Base-by-base conservation (phyloP, 2,113 vertebrate species). In the Ptyas mucosa region DNA sequence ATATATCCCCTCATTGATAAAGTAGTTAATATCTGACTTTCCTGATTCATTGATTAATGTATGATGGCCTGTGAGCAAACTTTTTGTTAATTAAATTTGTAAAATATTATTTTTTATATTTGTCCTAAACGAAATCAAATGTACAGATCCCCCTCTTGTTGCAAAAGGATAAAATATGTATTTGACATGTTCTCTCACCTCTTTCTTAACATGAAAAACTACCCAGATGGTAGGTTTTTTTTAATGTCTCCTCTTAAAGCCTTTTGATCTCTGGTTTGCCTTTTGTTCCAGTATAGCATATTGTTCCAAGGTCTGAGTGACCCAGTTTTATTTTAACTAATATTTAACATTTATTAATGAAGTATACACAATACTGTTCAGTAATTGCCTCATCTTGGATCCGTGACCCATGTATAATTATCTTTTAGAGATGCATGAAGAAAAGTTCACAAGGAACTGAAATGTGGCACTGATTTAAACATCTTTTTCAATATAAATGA, bases 301-400 rank as follows among this genome's bases (percentile, higher is more conserved):
- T 95, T 49, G 61, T 58, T 14, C 1, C 57, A 34, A 89, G 61
- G 93, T 90, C 95, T 94, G 75, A 90, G 49, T 96, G 95, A 95
- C 95, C 94, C 94, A 3, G 18, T 89, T 92, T 92, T 39, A 96
- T 94, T 81, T 94, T 96, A 96, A 95, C 95, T 94, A 95, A 96
- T 96, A 53, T 91, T 96, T 95, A 97, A 95, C 93, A 51, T 94
- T 94, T 49, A 85, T 91, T 18, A 94, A 87, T 94, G 95, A 95
- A 94, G 91, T 64, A 46, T 18, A 34, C 52, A 89, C 92, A 93
- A 90, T 86, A 46, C 43, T 57, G 20, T n/a, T 86, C 39, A 64
- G 26, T 46, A 51, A 90, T 43, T n/a, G n/a, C 54, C 51, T 23
- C 55, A 87, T 26, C 10, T 34, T n/a, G 51, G 11, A 51, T 34